Conservation (phyloP, 2,888 invertebrate species). For the Darwinula stevensoni region DNA sequence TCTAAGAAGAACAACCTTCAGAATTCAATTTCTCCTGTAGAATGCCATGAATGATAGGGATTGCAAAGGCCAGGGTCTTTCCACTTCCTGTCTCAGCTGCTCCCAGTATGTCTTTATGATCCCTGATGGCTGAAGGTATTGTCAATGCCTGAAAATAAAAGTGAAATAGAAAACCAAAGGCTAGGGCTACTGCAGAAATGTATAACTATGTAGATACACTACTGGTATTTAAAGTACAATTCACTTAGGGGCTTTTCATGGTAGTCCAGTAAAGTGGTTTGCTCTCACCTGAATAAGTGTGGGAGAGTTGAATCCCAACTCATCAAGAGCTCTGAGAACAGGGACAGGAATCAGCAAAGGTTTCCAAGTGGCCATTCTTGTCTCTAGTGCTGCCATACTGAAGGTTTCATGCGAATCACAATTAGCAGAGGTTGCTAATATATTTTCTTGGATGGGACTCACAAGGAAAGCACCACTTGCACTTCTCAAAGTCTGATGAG, state of each 20-base stretch:
- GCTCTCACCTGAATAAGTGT: slow-evolving; percentile 61
- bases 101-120: slow-evolving; percentile 71
- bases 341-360: slow-evolving; percentile 26
- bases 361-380: slow-evolving; percentile 18
- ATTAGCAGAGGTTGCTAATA: too few species aligned
- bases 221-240: background rate
- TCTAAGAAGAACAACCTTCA: too few species aligned
- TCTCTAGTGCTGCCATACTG: too few species aligned
- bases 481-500: too few species aligned
- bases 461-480: too few species aligned
- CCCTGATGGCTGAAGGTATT: slow-evolving; percentile 54
- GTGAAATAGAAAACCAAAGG: too few species aligned
- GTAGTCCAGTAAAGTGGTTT: too few species aligned
- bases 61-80: slow-evolving; percentile 88
- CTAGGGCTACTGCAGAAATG: background rate
- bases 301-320: slow-evolving; percentile 44
- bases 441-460: too few species aligned
- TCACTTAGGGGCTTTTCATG: slow-evolving; percentile 13
- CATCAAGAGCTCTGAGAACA: slow-evolving; percentile 39
- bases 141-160: slow-evolving; percentile 22
- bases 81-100: slow-evolving; percentile 98
- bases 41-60: slow-evolving; percentile 68
- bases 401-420: too few species aligned
- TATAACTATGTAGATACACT: background rate
- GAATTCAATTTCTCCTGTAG: slow-evolving; percentile 23